Conservation (phyloP, 2,888 invertebrate species). For the Conus canariensis region DNA sequence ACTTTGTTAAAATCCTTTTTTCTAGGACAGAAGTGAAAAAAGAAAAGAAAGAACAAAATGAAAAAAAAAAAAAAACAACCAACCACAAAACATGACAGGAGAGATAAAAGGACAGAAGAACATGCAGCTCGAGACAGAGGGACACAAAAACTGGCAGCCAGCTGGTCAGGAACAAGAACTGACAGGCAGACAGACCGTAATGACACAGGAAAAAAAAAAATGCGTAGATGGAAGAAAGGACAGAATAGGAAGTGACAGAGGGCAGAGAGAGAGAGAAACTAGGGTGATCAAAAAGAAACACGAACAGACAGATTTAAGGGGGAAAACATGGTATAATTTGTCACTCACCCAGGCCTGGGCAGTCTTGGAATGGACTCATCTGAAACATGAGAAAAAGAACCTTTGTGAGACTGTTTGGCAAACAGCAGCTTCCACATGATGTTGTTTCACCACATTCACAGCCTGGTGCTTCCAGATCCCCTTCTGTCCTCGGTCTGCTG, state of each 20-base stretch:
- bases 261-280: not conserved
- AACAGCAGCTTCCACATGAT: slow-evolving; percentile 23
- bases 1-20: no score
- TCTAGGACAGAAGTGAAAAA: no score
- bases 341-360: slow-evolving; percentile 73
- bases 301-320: not conserved
- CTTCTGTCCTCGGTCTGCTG: no score
- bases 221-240: not conserved
- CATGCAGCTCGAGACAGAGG: no score
- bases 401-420: slow-evolving; percentile 36
- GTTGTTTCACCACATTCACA: not conserved
- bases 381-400: slow-evolving; percentile 61
- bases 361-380: slow-evolving; percentile 76
- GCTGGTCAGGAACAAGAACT: no score
- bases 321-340: not conserved
- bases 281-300: not conserved
- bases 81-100: no score
- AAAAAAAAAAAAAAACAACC: no score
- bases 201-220: no score
- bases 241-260: not conserved
- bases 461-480: not conserved
- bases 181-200: no score
- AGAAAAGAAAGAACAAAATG: no score
- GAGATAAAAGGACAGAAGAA: no score
- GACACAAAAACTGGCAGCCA: not conserved